Percentiles rank a stretch among this genome's conserved stretches.
Evolutionary conservation across 2,888 invertebrate genomes (phyloP).

Genomic region (Harpagoxenus sublaevis): DNA sequence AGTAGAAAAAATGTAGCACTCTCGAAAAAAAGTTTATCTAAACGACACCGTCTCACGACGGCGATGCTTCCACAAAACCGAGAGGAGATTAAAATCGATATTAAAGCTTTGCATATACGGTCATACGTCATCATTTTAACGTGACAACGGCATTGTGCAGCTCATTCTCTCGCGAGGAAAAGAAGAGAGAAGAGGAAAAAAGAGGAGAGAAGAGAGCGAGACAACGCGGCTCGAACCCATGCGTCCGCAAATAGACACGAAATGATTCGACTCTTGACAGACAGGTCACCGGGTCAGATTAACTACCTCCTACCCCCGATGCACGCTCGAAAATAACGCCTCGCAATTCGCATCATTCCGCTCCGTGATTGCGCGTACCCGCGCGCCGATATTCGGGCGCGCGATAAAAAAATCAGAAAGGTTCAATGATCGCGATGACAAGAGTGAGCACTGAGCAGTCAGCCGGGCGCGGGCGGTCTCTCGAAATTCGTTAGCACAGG

Average conservation of each 20-base stretch:
- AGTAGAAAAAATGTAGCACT: background rate
- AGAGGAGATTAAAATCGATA: background rate
- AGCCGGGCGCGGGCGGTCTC: background rate
- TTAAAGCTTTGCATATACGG: background rate
- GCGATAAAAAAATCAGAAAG: constrained; percentile 16
- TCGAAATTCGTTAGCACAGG: constrained; percentile 33
- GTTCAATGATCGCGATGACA: constrained; percentile 48
- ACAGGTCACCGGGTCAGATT: constrained; percentile 81
- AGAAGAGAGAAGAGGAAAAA: background rate
- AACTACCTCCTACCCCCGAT: constrained; percentile 73
- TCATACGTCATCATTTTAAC: constrained; percentile 4
- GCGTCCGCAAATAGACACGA: constrained; percentile 77
- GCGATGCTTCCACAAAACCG: no score
- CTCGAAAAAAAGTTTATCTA: background rate
- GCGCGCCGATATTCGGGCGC: background rate
- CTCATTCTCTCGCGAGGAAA: constrained; percentile 11
- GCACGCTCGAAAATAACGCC: constrained; percentile 72
- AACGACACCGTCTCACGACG: background rate
- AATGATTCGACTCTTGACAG: constrained; percentile 78
- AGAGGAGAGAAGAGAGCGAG: background rate
- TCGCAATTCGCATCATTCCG: constrained; percentile 43
- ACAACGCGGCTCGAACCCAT: constrained; percentile 32
- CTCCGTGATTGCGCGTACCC: constrained; percentile 12
- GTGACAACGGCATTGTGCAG: background rate
- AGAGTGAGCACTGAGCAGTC: background rate